Evolutionary conservation across 1,140 invertebrate genomes (phyloP), one percentile per base, ranked within the genome.

Genomic region (Aphelenchoides besseyi): DNA sequence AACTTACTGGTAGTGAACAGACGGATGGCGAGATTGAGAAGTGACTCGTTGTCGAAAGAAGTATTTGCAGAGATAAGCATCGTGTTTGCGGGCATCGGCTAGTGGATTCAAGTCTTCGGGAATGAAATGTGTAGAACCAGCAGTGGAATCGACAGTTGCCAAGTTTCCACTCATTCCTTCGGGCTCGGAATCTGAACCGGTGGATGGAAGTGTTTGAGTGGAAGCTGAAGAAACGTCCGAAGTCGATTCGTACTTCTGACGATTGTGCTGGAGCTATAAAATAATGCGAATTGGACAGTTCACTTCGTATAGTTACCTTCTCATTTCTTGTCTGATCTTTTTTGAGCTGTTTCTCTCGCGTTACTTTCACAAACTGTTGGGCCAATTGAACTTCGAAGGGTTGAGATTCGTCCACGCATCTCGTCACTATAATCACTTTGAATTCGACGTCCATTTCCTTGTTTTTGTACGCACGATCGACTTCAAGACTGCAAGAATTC

Each of bases 381-480:
- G 76, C 78, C 36, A 80, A 16, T 23, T 48, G 16, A 23, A 72
- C 33, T 29, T 78, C 76, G 53, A 68, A 76, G 8, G 26, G 63
- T 0, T 12, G 16, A 12, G 26, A 9, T 53, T 66, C 36, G 29
- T 70, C 54, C 63, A 76, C 26, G 41, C 74, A 76, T 12, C 75
- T 55, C 16, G 74, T 76, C 2, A 76, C 74, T 30, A 76, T 41
- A 26, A 54, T 37, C 16, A 81, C 72, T 67, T 82, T 84, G 48
- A 84, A 83, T 0, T 63, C 74, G 1, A 69, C 48, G 48, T 79
- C 64, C 0, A 84, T 36, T 18, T 83, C 72, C 28, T 74, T 75
- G 54, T 71, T 73, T 41, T 83, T 83, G 55, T 73, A 68, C 0
- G 79, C 82, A 37, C 79, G 35, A 61, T 83, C 82, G n/a, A 83